These are phyloP conservation scores for Salvelinus alpinus DNA, from an alignment of 2,113 vertebrate genomes.

Conservation along the genomic window DNA sequence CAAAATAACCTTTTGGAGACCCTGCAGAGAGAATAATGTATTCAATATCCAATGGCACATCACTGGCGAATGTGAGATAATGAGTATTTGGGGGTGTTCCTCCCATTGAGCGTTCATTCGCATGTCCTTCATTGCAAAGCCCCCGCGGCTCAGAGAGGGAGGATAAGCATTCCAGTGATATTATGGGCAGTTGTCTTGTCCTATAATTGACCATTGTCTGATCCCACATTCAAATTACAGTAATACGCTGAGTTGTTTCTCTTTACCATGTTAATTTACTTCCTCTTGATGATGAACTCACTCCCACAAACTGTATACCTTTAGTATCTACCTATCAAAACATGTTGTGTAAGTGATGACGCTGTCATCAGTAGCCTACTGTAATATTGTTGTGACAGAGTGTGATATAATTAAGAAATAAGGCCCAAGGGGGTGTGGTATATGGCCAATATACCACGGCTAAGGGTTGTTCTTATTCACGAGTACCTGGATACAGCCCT, in stretches of 20 bases:
- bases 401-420: too few species aligned
- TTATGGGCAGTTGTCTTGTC: slow-evolving; percentile 47
- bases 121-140: slow-evolving; percentile 49
- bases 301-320: slow-evolving; percentile 33
- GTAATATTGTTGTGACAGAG: too few species aligned
- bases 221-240: slow-evolving; percentile 54
- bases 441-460: too few species aligned
- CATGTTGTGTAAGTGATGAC: neutral
- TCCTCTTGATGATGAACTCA: slow-evolving; percentile 44
- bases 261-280: slow-evolving; percentile 44
- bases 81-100: slow-evolving; percentile 50
- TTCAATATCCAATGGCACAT: slow-evolving; percentile 55
- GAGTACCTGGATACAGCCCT: too few species aligned
- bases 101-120: slow-evolving; percentile 42
- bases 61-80: slow-evolving; percentile 55
- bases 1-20: slow-evolving; percentile 59
- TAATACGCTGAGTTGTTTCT: slow-evolving; percentile 49
- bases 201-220: slow-evolving; percentile 53
- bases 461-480: too few species aligned
- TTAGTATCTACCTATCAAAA: neutral
- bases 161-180: slow-evolving; percentile 48
- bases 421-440: too few species aligned
- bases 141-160: slow-evolving; percentile 35
- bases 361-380: neutral
- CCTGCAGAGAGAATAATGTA: slow-evolving; percentile 58